A percentile compares a stretch with the other conserved stretches of the same genome.
Evolutionary conservation across 2,797 vertebrate genomes (phyloP).

Genomic region (Bufotes viridis): DNA sequence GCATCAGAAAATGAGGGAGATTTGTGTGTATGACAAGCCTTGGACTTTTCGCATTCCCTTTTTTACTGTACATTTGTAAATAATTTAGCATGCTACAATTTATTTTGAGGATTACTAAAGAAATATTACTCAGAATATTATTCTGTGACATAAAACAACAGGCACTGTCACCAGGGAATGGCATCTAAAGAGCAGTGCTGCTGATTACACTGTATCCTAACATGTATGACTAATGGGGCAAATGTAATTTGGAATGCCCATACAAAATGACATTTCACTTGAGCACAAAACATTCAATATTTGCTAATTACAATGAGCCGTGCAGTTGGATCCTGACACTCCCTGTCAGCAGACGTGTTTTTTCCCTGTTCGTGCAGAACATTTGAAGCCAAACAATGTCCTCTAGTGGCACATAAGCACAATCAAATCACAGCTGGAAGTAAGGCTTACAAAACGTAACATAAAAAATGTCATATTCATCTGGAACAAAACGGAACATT

Average conservation of each 20-base stretch:
- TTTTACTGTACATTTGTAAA: not conserved
- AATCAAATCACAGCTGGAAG: constrained; percentile 49
- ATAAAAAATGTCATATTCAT: constrained; percentile 44
- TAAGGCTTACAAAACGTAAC: constrained; percentile 51
- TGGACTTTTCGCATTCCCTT: not conserved
- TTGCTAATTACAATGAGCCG: constrained; percentile 68
- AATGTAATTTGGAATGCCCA: constrained; percentile 65
- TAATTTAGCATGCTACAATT: not conserved
- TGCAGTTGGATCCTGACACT: constrained; percentile 65
- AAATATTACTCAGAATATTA: constrained; percentile 29
- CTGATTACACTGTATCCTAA: constrained; percentile 38
- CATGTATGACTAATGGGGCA: constrained; percentile 62
- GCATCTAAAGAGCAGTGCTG: constrained; percentile 4
- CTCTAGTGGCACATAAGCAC: constrained; percentile 71
- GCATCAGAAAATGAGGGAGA: too few species aligned
- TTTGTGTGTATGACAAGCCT: not conserved
- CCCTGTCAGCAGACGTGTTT: constrained; percentile 56
- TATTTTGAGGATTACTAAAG: constrained; percentile 17
- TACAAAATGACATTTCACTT: constrained; percentile 66
- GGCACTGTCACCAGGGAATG: constrained; percentile 3
- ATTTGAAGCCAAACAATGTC: constrained; percentile 70
- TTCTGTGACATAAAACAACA: constrained; percentile 34
- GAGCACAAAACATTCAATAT: constrained; percentile 64
- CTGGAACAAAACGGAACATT: constrained; percentile 47
- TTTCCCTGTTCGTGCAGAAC: constrained; percentile 23